These are phyloP conservation scores for Nomada ferruginata DNA, from an alignment of 2,888 invertebrate genomes.

Conservation along the genomic window DNA sequence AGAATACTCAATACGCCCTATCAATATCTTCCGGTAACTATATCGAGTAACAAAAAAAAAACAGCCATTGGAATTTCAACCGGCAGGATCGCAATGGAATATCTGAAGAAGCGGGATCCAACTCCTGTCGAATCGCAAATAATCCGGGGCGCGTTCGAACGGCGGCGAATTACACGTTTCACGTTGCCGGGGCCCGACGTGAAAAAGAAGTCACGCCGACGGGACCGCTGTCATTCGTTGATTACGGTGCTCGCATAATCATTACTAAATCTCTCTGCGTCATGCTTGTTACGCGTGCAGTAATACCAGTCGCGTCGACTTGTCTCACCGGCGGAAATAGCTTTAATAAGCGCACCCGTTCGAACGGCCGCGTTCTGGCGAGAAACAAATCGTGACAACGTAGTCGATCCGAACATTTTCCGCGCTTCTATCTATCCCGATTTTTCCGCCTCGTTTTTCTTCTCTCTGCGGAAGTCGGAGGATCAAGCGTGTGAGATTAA, in stretches of 20 bases:
- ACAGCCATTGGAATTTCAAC: not conserved
- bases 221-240: constrained; percentile 54
- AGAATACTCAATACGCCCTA: not conserved
- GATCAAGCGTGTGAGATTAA: too few relatives aligned
- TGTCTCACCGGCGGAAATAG: constrained; percentile 60
- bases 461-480: too few relatives aligned
- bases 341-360: constrained; percentile 39
- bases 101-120: constrained; percentile 20
- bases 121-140: constrained; percentile 39
- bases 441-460: not conserved
- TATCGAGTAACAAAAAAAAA: not conserved
- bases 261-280: constrained; percentile 74
- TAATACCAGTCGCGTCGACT: constrained; percentile 68
- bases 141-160: constrained; percentile 2
- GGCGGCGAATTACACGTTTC: constrained; percentile 34
- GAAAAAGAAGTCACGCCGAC: constrained; percentile 32
- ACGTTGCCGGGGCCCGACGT: not conserved
- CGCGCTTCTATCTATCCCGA: not conserved
- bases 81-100: not conserved
- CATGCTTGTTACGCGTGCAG: constrained; percentile 72
- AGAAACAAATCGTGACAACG: constrained; percentile 18
- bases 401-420: constrained; percentile 16
- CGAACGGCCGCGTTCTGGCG: constrained; percentile 7
- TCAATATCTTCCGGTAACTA: not conserved
- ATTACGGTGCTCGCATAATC: constrained; percentile 69